phyloP scores from a whole-genome alignment of 2,113 vertebrate species.

The Agapornis roseicollis region DNA sequence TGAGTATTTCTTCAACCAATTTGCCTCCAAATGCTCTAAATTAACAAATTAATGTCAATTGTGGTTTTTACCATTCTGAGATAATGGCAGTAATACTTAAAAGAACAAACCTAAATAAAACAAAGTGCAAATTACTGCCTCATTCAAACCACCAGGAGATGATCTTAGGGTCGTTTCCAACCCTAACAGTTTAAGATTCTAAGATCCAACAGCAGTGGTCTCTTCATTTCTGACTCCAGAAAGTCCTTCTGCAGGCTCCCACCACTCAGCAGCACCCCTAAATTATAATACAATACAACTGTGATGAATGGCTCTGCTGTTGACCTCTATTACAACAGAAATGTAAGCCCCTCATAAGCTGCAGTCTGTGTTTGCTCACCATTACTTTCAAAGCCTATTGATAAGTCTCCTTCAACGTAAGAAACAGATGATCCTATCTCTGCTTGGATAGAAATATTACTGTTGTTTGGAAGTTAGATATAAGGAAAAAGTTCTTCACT shows the following conservation, averaged over 20 bases:
- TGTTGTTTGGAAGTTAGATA: neutral
- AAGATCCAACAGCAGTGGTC: neutral
- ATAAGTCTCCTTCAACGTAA: neutral
- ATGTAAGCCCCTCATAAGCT: neutral
- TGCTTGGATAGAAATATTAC: neutral
- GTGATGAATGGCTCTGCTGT: neutral
- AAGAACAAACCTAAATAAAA: neutral
- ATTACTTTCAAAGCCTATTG: accelerated
- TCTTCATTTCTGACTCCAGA: neutral
- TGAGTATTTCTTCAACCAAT: neutral
- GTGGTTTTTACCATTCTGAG: neutral
- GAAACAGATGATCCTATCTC: neutral
- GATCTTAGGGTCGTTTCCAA: too few species aligned
- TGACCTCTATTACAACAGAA: neutral
- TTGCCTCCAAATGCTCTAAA: neutral
- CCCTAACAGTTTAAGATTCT: too few species aligned
- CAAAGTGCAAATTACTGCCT: neutral
- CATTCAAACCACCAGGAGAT: neutral
- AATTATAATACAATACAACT: neutral
- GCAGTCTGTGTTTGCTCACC: neutral
- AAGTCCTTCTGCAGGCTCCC: neutral
- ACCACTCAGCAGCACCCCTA: neutral
- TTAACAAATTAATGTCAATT: neutral
- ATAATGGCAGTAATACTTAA: neutral
- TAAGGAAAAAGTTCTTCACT: too few species aligned